Evolutionary conservation across 64 coral and sea anemone genomes (phyloP), one percentile per base, ranked within the genome.

Genomic region (Platygyra sinensis): DNA sequence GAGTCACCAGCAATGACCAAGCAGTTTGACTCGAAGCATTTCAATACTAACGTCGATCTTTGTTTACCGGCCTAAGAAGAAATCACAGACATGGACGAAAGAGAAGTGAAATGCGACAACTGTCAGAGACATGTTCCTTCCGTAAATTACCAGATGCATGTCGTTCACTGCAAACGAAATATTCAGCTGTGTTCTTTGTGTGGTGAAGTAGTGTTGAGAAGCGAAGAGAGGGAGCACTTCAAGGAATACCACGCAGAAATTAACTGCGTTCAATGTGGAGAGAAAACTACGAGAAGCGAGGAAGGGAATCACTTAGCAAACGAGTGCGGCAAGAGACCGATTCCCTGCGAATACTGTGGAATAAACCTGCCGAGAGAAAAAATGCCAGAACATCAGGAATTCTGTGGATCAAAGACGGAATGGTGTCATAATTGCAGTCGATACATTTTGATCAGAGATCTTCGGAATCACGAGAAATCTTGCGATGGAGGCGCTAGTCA

Each of bases 361-460:
- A 42, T 87, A 25, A 18, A 8, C 7, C 80, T 91, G 11, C 52
- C 46, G 2, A 72, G 79, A 27, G 81, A 61, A 32, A 74, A 71
- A 74, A 29, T 92, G 74, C 10, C 27, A 22, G 83, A 92, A 19
- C 90, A 92, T 25, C 72, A 92, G 8, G 73, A 83, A 15, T 92
- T 74, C 42, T 92, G 90, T 49, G 73, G 90, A 57, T 79, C 90
- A 0, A 86, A 83, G 12, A 92, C 90, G 42, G 90, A 92, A n/a
- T 30, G 33, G 17, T 92, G 83, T 59, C n/a, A 67, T 16, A 32
- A 27, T 14, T 92, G 90, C 10, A 78, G 27, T 20, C 73, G 63
- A 30, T 87, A 42, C 65, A 82, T 92, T 1, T 38, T 92, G 90
- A 78, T 92, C 3, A 92, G 71, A 55, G 74, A 92, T 29, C n/a